phyloP scores from a whole-genome alignment of 2,113 vertebrate genomes.

The human (Homo sapiens) region DNA sequence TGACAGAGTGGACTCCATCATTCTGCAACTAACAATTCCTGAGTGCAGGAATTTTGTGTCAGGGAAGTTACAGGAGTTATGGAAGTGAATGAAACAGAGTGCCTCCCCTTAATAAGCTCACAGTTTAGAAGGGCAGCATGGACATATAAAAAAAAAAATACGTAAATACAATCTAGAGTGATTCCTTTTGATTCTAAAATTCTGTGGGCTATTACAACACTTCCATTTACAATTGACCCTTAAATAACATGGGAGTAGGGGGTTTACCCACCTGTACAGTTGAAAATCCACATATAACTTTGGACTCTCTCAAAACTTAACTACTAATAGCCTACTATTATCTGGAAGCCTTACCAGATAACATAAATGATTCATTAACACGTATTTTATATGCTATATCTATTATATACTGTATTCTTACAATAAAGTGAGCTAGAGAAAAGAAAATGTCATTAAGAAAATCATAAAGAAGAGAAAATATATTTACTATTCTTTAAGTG shows the following conservation, averaged over 20 bases:
- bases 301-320: background rate
- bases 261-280: background rate
- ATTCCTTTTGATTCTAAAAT: conserved; percentile 39
- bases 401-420: background rate
- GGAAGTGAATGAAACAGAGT: conserved; percentile 3
- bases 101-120: background rate
- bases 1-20: background rate
- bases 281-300: background rate
- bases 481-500: background rate
- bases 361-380: background rate
- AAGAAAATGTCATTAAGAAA: background rate
- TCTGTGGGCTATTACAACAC: background rate
- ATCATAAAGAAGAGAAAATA: background rate
- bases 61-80: background rate
- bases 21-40: conserved; percentile 1
- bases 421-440: background rate
- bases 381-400: background rate
- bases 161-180: background rate
- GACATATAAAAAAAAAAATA: background rate
- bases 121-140: conserved; percentile 22
- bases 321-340: background rate
- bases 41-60: background rate
- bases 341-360: background rate
- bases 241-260: background rate
- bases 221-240: background rate